Percentiles rank a stretch among this genome's conserved stretches.
phyloP scores from a whole-genome alignment of 2,113 vertebrate genomes.

The Equus quagga region DNA sequence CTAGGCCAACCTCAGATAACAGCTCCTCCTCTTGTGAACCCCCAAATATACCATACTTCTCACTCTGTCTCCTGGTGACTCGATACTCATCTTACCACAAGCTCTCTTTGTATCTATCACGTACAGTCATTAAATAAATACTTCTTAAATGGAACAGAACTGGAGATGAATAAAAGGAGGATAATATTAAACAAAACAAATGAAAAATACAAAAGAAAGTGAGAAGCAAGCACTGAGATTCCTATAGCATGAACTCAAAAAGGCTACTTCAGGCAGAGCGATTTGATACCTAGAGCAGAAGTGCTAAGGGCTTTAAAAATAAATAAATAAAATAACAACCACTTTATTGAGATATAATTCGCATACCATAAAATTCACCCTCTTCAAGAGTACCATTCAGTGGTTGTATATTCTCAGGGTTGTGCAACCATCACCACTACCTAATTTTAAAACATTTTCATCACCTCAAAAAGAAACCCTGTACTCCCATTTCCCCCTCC shows the following conservation, averaged over 20 bases:
- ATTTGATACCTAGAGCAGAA: background rate
- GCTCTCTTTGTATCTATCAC: background rate
- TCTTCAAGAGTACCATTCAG: background rate
- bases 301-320: background rate
- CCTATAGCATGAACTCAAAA: background rate
- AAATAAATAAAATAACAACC: background rate
- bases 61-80: background rate
- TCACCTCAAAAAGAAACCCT: background rate
- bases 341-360: background rate
- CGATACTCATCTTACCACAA: background rate
- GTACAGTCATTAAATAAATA: background rate
- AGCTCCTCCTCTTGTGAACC: background rate
- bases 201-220: background rate
- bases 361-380: background rate
- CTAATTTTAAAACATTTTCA: constrained; percentile 41
- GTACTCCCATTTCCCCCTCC: background rate
- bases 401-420: background rate
- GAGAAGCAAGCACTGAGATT: background rate
- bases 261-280: background rate
- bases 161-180: background rate
- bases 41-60: background rate
- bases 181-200: background rate
- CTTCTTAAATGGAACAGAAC: background rate
- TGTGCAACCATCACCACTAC: background rate
- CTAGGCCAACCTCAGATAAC: background rate